Evolutionary conservation across 2,888 invertebrate species (phyloP), one percentile per base, ranked within the genome.

Genomic region (Sphinx pinastri): DNA sequence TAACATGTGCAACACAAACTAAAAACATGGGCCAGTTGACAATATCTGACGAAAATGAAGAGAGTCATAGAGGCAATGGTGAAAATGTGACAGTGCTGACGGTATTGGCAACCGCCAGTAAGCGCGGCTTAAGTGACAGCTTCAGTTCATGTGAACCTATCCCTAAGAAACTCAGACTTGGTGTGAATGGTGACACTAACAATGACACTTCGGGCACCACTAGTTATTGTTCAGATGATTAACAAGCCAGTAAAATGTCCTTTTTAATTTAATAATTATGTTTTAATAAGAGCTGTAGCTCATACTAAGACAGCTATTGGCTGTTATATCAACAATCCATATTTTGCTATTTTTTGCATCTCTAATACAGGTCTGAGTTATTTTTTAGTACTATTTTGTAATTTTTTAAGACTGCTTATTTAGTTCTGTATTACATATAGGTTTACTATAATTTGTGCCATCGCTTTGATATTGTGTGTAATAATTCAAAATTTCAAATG

Each of bases 111-210:
- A 78, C 78, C 4, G 52, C 84, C 0, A 83, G 81, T 10, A 93
- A 94, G 74, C 82, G 93, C 10, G 81, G 81, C 0, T 74, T 89
- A 1, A 92, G 90, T 47, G 82, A 87, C 74, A 88, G 84, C 69
- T 88, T 68, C 74, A 89, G 76, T 71, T 88, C 91, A 0, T 82
- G 84, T 71, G 91, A 93, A 77, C 94, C 94, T 0, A 75, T 85
- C 12, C 84, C 92, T 1, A 94, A 94, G 77, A 92, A 87, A 75
- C 67, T 88, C 12, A 81, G 87, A 67, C 71, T 86, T 2, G 86
- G 75, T 6, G 45, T 76, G n/a, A 77, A 75, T 38, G 66, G 72
- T 14, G 79, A 81, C 13, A 83, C 16, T 6, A 55, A 81, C 54
- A 83, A 88, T 68, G 87, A 90, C 70, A 88, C 90, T 0, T 86